phyloP scores from a whole-genome alignment of 2,113 vertebrate genomes.

The Albula goreensis region DNA sequence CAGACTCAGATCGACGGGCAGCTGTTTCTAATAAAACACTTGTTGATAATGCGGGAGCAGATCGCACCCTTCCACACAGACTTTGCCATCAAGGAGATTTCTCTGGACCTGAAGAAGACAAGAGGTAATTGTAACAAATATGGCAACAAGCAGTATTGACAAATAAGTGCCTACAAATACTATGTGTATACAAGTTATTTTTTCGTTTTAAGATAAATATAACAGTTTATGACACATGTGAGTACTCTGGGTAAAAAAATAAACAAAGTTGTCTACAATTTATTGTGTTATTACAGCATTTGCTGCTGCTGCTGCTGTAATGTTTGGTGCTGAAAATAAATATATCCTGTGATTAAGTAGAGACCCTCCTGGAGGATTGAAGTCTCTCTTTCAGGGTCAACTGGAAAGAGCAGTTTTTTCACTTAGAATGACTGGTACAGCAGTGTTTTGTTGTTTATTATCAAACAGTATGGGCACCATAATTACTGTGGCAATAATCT shows the following conservation, averaged over 20 bases:
- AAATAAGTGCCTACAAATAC: too few species aligned
- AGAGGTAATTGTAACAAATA: constrained; percentile 76
- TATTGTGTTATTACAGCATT: too few species aligned
- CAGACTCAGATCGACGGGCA: constrained; percentile 94
- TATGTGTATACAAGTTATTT: too few species aligned
- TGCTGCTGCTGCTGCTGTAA: too few species aligned
- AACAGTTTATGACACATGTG: too few species aligned
- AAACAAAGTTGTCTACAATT: too few species aligned
- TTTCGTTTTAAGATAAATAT: too few species aligned
- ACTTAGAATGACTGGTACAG: not conserved
- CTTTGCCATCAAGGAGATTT: constrained; percentile 99
- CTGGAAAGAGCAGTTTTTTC: too few species aligned
- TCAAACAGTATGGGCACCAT: constrained; percentile 66
- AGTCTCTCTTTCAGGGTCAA: not conserved
- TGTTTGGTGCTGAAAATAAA: not conserved
- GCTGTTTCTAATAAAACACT: constrained; percentile 99
- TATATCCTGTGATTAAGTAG: not conserved
- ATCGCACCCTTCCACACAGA: constrained; percentile 99
- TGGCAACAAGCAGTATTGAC: too few species aligned
- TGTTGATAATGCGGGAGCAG: constrained; percentile 98
- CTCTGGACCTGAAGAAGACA: constrained; percentile 98
- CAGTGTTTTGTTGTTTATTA: not conserved
- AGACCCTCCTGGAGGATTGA: not conserved
- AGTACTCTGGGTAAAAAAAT: too few species aligned
- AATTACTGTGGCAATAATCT: constrained; percentile 40